phyloP scores from a whole-genome alignment of 2,888 invertebrate genomes.

The Timandra comae region DNA sequence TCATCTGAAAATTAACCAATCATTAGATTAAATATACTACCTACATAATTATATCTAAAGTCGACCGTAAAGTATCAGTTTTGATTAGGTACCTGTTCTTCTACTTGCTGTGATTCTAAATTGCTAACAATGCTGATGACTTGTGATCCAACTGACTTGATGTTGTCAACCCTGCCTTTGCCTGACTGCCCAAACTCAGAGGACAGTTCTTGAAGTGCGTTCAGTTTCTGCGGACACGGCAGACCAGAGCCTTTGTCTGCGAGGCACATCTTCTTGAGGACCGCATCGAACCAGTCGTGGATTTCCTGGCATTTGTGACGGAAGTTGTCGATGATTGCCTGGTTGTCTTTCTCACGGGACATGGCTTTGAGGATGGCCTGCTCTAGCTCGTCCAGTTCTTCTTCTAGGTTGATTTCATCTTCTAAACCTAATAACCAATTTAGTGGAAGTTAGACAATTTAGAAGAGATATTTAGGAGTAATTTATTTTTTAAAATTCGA shows the following conservation, averaged over 20 bases:
- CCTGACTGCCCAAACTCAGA: slow-evolving; percentile 85
- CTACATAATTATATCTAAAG: too few relatives aligned
- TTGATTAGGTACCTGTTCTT: slow-evolving; percentile 81
- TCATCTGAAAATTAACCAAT: slow-evolving; percentile 72
- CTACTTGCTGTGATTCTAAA: slow-evolving; percentile 92
- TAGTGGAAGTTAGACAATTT: too few relatives aligned
- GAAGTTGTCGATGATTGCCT: slow-evolving; percentile 86
- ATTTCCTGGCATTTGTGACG: slow-evolving; percentile 84
- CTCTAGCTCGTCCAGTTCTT: slow-evolving; percentile 83
- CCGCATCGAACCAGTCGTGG: slow-evolving; percentile 88
- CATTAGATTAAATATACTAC: background rate
- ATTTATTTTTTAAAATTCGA: too few relatives aligned
- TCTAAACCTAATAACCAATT: slow-evolving; percentile 77
- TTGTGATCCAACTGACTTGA: slow-evolving; percentile 82
- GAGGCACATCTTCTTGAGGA: slow-evolving; percentile 87
- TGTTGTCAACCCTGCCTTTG: slow-evolving; percentile 81
- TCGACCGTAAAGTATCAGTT: too few relatives aligned
- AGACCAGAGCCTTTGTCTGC: slow-evolving; percentile 90
- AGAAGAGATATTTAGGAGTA: too few relatives aligned
- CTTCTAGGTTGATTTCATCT: slow-evolving; percentile 83
- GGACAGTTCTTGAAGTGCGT: slow-evolving; percentile 83
- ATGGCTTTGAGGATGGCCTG: slow-evolving; percentile 82
- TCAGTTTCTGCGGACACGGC: slow-evolving; percentile 87
- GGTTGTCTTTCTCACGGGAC: slow-evolving; percentile 84
- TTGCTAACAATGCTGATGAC: slow-evolving; percentile 90